These are phyloP conservation scores for Phalacrocorax carbo DNA, from an alignment of 2,113 vertebrate genomes.

Conservation along the genomic window DNA sequence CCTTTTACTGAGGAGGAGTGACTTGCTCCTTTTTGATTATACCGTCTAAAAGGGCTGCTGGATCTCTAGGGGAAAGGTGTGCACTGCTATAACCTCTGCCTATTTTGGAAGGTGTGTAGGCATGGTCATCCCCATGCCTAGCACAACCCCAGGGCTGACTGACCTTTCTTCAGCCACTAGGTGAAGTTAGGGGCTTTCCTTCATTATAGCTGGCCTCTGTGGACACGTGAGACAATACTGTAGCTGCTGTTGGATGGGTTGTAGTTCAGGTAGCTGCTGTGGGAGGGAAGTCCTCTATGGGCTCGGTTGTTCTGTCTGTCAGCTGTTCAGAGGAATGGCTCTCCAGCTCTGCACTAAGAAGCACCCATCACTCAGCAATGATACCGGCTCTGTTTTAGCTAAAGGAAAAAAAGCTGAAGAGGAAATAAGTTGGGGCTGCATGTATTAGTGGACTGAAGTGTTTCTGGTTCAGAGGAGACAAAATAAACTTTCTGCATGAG, in stretches of 20 bases:
- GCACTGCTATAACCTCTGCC: not conserved
- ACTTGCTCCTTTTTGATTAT: not conserved
- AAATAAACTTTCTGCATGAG: not conserved
- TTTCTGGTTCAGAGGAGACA: constrained; percentile 21
- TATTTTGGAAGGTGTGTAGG: not conserved
- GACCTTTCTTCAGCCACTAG: not conserved
- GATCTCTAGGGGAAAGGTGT: not conserved
- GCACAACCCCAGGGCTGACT: not conserved
- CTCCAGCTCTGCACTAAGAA: not conserved
- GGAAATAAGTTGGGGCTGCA: not conserved
- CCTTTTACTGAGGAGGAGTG: not conserved
- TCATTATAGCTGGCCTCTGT: not conserved
- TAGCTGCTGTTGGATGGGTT: not conserved
- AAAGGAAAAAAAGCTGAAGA: not conserved
- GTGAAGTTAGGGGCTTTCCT: not conserved
- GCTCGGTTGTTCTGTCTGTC: not conserved
- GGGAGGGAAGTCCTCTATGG: not conserved
- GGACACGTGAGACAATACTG: not conserved
- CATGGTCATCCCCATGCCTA: accelerated
- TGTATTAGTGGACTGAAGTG: not conserved
- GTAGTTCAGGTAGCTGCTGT: not conserved
- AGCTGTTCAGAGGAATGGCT: not conserved
- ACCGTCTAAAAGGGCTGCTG: not conserved
- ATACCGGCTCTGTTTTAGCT: not conserved
- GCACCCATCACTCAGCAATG: not conserved